Evolutionary conservation across 2,888 invertebrate genomes (phyloP), one percentile per base, ranked within the genome.

Genomic region (Pheosia tremula): DNA sequence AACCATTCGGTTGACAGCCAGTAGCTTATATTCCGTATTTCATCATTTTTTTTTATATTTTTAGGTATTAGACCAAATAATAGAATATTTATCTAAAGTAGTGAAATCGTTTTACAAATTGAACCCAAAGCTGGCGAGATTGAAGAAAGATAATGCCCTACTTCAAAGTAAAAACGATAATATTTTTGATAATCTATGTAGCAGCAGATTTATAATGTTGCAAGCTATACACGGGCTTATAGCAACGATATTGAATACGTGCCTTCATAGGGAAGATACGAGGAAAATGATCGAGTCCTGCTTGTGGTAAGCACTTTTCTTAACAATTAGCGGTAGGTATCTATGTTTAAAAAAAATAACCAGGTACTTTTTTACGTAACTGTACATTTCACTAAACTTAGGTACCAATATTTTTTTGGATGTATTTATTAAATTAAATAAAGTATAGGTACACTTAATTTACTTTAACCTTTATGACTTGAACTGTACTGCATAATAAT

Each of bases 1-100:
- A 9, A 43, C 9, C 9, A 43, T 43, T 43, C 43, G 9, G 43
- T 9, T 3, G 9, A 3, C 43, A 43, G 5, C 9, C 9, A 43
- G 8, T 9, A 43, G 43, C 3, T 43, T 0, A 2, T 4, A 9
- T 43, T 3, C 9, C 3, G 8, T 43, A n/a, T 47, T 8, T 3
- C 10, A 45, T 10, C 10, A 11, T 57, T 59, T 36, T 10, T 57
- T 39, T 58, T 58, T 67, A 65, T 24, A 66, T 68, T 93, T 94
- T 57, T 80, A 95, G 95, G 94, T 95, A 81, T 82, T 95, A 81
- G 94, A 95, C 85, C 92, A 94, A 85, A 91, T 95, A 74, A 90
- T 94, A 82, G 91, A 91, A 65, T 94, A 94, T 70, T 86, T 95
- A 80, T 87, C 93, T 56, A 93, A 91, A 71, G 76, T 95, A 81